These are phyloP conservation scores for Echinometra lucunter DNA, from an alignment of 53 echinoderm and acorn worm genomes.

Conservation along the genomic window DNA sequence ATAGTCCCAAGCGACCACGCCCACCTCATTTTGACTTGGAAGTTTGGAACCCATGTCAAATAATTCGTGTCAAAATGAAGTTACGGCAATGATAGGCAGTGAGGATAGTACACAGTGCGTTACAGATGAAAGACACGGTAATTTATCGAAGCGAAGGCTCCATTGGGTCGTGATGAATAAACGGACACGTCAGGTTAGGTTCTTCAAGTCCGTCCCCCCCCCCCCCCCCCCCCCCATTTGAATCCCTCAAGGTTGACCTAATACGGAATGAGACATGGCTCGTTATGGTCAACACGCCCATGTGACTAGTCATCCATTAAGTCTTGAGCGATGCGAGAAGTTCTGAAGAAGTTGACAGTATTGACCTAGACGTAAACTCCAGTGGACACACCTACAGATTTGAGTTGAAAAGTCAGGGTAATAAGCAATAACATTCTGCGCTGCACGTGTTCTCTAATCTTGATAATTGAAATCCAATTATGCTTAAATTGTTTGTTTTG, in stretches of 20 bases:
- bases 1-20: background rate
- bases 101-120: background rate
- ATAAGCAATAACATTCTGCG: constrained; percentile 5
- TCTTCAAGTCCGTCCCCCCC: background rate
- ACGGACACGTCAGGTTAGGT: constrained; percentile 25
- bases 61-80: too few species aligned
- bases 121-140: background rate
- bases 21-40: background rate
- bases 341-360: constrained; percentile 18
- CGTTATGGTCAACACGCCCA: constrained; percentile 30
- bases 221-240: too few species aligned
- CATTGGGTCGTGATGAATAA: background rate
- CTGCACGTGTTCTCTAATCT: background rate
- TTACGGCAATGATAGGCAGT: background rate
- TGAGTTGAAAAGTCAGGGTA: background rate
- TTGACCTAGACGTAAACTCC: background rate
- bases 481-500: background rate
- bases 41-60: too few species aligned
- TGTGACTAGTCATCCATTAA: background rate
- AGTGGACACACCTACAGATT: constrained; percentile 8
- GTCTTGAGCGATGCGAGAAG: background rate
- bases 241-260: constrained; percentile 46
- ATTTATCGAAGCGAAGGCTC: constrained; percentile 28
- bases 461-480: background rate
- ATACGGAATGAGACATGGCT: constrained; percentile 32